These are phyloP conservation scores for Himalopsyche kuldschensis DNA, from an alignment of 2,888 invertebrate species.

Conservation along the genomic window DNA sequence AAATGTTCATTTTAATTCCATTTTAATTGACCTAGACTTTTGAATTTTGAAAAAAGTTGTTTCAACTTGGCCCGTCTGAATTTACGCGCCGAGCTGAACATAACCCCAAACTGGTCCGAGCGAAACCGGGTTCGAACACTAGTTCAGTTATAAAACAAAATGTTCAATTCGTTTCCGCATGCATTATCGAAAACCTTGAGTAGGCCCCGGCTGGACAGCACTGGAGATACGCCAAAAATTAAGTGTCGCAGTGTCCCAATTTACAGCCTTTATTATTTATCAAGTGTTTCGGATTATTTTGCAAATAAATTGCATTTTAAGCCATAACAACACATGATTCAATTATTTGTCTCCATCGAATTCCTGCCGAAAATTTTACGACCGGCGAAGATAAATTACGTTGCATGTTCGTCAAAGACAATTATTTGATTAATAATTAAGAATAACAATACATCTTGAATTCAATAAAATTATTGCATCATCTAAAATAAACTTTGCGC, in stretches of 20 bases:
- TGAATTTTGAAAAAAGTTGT: no score
- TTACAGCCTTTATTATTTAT: not conserved
- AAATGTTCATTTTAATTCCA: no score
- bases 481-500: no score
- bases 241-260: conserved; percentile 1
- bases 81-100: no score
- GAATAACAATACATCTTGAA: not conserved
- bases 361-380: not conserved
- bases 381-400: not conserved
- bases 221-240: not conserved
- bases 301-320: not conserved
- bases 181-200: not conserved
- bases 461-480: no score
- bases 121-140: no score
- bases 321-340: not conserved
- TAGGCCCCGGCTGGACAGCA: not conserved
- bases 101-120: no score
- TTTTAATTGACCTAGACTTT: no score
- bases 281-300: not conserved
- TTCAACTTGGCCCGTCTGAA: no score
- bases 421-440: not conserved
- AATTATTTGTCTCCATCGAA: not conserved
- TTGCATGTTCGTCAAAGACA: not conserved
- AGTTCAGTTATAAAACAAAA: no score
- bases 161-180: no score